Conservation (phyloP, 2,797 vertebrate species). For the Ptychadena robeensis region DNA sequence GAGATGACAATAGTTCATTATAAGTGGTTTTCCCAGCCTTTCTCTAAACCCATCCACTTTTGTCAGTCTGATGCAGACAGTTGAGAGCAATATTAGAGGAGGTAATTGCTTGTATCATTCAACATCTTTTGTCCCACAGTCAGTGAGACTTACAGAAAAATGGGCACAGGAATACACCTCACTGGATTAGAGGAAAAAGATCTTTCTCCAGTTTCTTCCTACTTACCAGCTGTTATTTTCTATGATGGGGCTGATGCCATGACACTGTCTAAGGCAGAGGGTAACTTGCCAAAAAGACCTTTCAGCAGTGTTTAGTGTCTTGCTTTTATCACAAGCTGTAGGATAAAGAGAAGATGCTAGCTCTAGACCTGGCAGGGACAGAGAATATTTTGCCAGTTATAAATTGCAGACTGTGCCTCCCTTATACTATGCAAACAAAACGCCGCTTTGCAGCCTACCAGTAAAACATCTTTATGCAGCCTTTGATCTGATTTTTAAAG, state of each 20-base stretch:
- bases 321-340: constrained; percentile 73
- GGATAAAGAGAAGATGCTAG: constrained; percentile 70
- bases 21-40: constrained; percentile 76
- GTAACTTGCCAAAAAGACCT: constrained; percentile 68
- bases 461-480: constrained; percentile 65
- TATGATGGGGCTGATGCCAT: constrained; percentile 70
- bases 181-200: constrained; percentile 77
- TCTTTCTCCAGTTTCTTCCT: constrained; percentile 78
- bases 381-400: constrained; percentile 68
- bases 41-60: constrained; percentile 80
- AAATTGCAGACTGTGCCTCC: constrained; percentile 67
- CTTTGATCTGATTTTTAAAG: constrained; percentile 72
- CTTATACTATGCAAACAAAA: constrained; percentile 64
- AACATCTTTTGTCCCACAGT: constrained; percentile 83
- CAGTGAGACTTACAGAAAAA: constrained; percentile 80
- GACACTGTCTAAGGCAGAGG: constrained; percentile 74
- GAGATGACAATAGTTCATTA: constrained; percentile 70
- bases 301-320: constrained; percentile 69
- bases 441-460: constrained; percentile 62
- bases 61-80: constrained; percentile 79
- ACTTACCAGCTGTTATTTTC: constrained; percentile 84
- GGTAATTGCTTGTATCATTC: constrained; percentile 88
- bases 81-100: constrained; percentile 84
- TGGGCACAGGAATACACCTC: constrained; percentile 77
- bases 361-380: constrained; percentile 72